Percentiles rank a stretch among this genome's conserved stretches.
phyloP scores from a whole-genome alignment of 1,140 invertebrate species.

The Dreissena polymorpha region DNA sequence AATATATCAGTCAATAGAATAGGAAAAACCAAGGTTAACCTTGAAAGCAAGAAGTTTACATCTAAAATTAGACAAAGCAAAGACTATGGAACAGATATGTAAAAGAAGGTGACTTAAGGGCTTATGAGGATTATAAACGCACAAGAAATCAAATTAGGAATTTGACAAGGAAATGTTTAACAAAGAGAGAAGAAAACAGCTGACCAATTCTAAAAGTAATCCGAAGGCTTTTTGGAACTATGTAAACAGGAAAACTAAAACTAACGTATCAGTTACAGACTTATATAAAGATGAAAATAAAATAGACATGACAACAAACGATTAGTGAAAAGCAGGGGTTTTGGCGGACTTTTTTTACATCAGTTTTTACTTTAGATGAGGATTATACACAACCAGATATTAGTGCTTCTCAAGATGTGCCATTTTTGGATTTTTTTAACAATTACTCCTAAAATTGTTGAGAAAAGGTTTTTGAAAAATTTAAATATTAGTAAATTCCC shows the following conservation, averaged over 20 bases:
- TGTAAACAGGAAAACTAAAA: slow-evolving; percentile 9
- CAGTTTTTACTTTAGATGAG: slow-evolving; percentile 2
- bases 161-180: background rate
- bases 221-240: slow-evolving; percentile 16
- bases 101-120: background rate
- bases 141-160: slow-evolving; percentile 21
- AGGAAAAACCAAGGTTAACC: background rate
- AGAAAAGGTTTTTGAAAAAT: background rate
- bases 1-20: background rate
- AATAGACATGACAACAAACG: background rate
- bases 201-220: background rate
- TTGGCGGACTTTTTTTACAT: slow-evolving; percentile 4
- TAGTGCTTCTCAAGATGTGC: background rate
- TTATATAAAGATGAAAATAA: slow-evolving; percentile 18
- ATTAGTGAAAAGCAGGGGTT: background rate
- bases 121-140: background rate
- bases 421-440: background rate
- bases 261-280: slow-evolving; percentile 13
- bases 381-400: background rate
- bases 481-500: slow-evolving; percentile 7
- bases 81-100: slow-evolving; percentile 1
- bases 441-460: background rate
- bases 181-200: background rate
- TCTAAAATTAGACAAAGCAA: slow-evolving; percentile 2
- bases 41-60: background rate